A percentile compares a stretch with the other conserved stretches of the same genome.
phyloP scores from a whole-genome alignment of 2,113 vertebrate species.

The Capreolus pygargus region DNA sequence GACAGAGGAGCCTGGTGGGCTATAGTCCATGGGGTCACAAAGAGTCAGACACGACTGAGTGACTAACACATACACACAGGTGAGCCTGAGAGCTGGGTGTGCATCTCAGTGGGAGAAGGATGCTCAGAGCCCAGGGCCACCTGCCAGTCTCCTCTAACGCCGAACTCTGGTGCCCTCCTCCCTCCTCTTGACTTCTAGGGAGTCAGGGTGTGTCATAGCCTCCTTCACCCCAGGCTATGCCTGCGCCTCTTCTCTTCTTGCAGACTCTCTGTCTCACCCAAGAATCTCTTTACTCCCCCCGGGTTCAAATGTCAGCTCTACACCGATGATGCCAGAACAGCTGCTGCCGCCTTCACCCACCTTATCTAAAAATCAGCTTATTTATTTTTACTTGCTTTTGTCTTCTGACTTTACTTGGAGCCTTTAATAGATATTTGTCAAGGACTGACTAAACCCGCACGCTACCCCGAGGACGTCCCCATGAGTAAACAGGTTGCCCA shows the following conservation, averaged over 20 bases:
- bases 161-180: not conserved
- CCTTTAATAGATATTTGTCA: not conserved
- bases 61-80: not conserved
- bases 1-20: not conserved
- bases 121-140: not conserved
- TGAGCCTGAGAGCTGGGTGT: not conserved
- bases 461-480: not conserved
- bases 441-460: not conserved
- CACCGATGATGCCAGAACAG: not conserved
- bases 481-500: not conserved
- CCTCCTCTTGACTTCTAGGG: not conserved
- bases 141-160: accelerated
- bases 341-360: accelerated
- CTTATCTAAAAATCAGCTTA: not conserved
- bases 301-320: not conserved
- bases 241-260: no score
- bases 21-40: not conserved
- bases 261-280: not conserved
- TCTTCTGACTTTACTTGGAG: no score
- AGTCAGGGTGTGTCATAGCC: not conserved
- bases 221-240: not conserved
- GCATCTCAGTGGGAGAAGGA: not conserved
- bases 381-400: not conserved
- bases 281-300: not conserved
- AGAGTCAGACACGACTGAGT: not conserved